Evolutionary conservation across 2,797 vertebrate species (phyloP).

Genomic region (Xerus rutilus): DNA sequence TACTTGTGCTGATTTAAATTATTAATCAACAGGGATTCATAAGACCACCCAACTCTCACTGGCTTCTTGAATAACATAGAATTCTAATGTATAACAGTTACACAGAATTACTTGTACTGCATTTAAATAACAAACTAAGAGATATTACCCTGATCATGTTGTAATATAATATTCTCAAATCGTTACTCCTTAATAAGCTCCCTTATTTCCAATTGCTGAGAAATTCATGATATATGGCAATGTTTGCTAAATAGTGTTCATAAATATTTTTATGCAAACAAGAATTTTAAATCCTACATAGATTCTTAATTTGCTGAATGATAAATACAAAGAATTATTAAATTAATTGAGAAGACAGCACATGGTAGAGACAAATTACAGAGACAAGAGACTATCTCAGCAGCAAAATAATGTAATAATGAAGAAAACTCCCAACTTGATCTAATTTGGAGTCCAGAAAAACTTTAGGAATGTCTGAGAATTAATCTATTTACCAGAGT

Average conservation of each 20-base stretch:
- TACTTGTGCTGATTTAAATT: constrained; percentile 6
- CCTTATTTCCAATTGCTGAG: constrained; percentile 49
- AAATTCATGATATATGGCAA: constrained; percentile 58
- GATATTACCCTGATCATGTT: neutral
- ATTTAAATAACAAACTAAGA: constrained; percentile 59
- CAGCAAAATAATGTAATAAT: constrained; percentile 78
- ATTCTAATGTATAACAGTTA: neutral
- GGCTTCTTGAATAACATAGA: neutral
- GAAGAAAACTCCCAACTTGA: constrained; percentile 80
- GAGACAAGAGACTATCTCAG: constrained; percentile 75
- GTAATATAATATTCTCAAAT: constrained; percentile 52
- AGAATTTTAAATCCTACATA: constrained; percentile 46
- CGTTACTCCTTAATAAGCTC: constrained; percentile 10
- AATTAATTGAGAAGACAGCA: constrained; percentile 82
- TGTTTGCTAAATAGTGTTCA: constrained; percentile 75
- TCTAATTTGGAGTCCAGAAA: constrained; percentile 83
- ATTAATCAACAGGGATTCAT: constrained; percentile 19
- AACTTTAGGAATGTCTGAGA: constrained; percentile 79
- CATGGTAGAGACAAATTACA: constrained; percentile 81
- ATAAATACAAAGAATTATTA: constrained; percentile 78
- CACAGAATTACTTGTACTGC: neutral
- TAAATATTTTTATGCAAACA: constrained; percentile 69
- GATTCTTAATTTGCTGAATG: constrained; percentile 70
- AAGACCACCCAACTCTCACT: neutral
- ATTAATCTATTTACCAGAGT: constrained; percentile 86